Evolutionary conservation across 1,140 invertebrate species (phyloP).

Genomic region (Teleopsis dalmanni): DNA sequence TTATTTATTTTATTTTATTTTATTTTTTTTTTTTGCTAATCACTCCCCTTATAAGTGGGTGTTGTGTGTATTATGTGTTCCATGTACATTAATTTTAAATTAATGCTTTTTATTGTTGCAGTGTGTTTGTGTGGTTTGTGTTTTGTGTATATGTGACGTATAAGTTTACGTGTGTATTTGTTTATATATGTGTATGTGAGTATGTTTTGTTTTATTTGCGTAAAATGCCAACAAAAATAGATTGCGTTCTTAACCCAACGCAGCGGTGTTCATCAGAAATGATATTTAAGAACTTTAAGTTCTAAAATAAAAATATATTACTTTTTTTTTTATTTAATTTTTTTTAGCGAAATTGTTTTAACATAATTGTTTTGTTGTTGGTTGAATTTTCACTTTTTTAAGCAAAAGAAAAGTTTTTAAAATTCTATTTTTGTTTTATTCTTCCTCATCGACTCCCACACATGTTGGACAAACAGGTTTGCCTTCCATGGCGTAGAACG

Average conservation of each 20-base stretch:
- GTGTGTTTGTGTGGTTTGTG: neutral
- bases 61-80: neutral
- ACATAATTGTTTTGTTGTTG: neutral
- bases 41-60: too few relatives aligned
- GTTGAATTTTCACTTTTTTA: neutral
- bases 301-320: too few relatives aligned
- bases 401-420: neutral
- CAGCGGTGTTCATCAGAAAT: too few relatives aligned
- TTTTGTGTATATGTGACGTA: neutral
- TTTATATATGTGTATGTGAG: neutral
- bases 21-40: too few relatives aligned
- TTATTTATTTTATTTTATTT: too few relatives aligned
- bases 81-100: too few relatives aligned
- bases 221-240: conserved; percentile 7
- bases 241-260: neutral
- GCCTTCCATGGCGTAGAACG: conserved; percentile 91
- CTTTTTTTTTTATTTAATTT: too few relatives aligned
- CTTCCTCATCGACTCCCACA: conserved; percentile 82
- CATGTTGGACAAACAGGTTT: conserved; percentile 85
- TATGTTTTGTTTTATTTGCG: neutral
- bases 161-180: neutral
- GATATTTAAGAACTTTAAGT: too few relatives aligned
- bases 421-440: conserved; percentile 47
- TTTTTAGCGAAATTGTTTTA: too few relatives aligned
- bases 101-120: too few relatives aligned